Base-by-base conservation (phyloP, 2,113 vertebrate genomes). In the Bombycilla garrulus region DNA sequence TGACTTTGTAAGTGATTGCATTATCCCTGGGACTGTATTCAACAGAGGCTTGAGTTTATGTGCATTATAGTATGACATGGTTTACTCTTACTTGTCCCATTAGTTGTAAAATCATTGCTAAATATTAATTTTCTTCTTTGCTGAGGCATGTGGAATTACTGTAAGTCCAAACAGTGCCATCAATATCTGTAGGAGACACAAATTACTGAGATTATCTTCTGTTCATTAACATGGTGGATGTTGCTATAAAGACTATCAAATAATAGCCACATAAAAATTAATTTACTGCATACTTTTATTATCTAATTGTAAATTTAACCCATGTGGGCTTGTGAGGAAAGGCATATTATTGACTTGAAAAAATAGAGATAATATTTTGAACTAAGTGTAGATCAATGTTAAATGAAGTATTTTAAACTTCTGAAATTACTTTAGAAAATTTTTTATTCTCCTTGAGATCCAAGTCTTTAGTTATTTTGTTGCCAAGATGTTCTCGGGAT, bases 71-170 rank as follows among this genome's bases (percentile, higher is more conserved):
- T 81, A 48, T 26, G 23, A 83, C 17, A 36, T 81, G 25, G 24
- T 92, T 92, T 92, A 83, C 45, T 93, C 56, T 81, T 95, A 81
- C 56, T 91, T 8, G 10, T 95, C 58, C 45, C 64, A 53, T 86
- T 78, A 81, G 25, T 38, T 94, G 26, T 69, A 90, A 94, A 93
- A 93, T 93, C 35, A 78, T 56, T 73, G 81, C 88, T 79, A 87
- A 96, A 93, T 96, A 95, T 95, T 93, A 95, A 88, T 93, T 97
- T 96, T 96, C 54, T 88, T 56, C 25, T 90, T 91, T 89, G 42
- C 47, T 62, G 87, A 60, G 90, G 95, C 53, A 62, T 23, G 72
- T 73, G 38, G 51, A 96, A 91, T 92, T 87, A 86, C 50, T 86
- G 36, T 82, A 83, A 95, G 88, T 97, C 60, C 58, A 96, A 95